Evolutionary conservation across 2,888 invertebrate species (phyloP).

Genomic region (Dolichomitus sp.): DNA sequence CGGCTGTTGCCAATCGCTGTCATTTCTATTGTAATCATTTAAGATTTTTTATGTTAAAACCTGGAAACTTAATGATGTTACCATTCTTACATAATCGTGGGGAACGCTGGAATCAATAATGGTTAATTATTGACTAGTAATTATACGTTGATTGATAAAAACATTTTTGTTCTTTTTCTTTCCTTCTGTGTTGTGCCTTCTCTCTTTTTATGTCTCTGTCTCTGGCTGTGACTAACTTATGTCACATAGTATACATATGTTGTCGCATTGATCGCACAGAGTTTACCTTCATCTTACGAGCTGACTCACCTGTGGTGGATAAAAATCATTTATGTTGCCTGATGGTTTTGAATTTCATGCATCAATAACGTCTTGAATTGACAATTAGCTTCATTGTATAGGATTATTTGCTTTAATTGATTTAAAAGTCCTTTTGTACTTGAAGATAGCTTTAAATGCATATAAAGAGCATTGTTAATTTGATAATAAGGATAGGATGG

Average conservation of each 20-base stretch:
- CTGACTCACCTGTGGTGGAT: conserved; percentile 6
- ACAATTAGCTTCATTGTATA: background rate
- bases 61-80: background rate
- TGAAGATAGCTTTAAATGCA: background rate
- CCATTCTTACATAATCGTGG: conserved; percentile 51
- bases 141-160: conserved; percentile 45
- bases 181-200: background rate
- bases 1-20: background rate
- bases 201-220: background rate
- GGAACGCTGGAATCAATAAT: conserved; percentile 22
- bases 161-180: conserved; percentile 12
- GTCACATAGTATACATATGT: conserved; percentile 11
- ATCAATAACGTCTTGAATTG: background rate
- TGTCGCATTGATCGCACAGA: background rate
- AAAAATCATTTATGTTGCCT: conserved; percentile 24
- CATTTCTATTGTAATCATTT: background rate
- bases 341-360: conserved; percentile 18
- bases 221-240: background rate
- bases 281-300: background rate
- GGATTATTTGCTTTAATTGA: background rate
- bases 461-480: background rate
- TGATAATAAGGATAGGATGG: background rate
- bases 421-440: background rate
- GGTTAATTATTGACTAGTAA: conserved; percentile 19
- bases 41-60: background rate